A percentile compares a stretch with the other conserved stretches of the same genome.
phyloP scores from a whole-genome alignment of 1,140 invertebrate species.

The Meloidogyne floridensis region DNA sequence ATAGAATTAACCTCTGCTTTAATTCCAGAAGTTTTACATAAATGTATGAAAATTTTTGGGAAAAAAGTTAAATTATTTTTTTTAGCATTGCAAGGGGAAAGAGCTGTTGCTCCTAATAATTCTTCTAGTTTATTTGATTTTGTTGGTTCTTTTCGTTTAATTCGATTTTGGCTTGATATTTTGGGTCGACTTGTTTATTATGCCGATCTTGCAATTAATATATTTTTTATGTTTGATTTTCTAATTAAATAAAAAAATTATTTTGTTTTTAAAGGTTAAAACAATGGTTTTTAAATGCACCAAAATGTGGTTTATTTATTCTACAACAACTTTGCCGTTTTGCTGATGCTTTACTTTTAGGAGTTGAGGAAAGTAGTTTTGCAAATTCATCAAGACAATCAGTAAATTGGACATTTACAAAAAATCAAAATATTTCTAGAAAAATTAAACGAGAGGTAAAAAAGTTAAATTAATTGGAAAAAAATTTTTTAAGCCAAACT shows the following conservation, averaged over 20 bases:
- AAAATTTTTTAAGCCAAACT: background rate
- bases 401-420: background rate
- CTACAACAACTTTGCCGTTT: slow-evolving; percentile 48
- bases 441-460: background rate
- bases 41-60: slow-evolving; percentile 37
- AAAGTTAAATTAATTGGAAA: background rate
- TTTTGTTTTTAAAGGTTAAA: slow-evolving; percentile 35
- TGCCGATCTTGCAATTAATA: slow-evolving; percentile 43
- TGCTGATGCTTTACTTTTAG: slow-evolving; percentile 37
- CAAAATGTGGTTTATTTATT: slow-evolving; percentile 38
- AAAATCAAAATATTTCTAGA: background rate
- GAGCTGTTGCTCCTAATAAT: slow-evolving; percentile 30
- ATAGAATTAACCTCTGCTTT: slow-evolving; percentile 33
- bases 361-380: slow-evolving; percentile 36
- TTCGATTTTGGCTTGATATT: slow-evolving; percentile 43
- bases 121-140: slow-evolving; percentile 45
- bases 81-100: slow-evolving; percentile 51
- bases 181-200: slow-evolving; percentile 43
- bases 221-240: slow-evolving; percentile 49
- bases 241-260: background rate
- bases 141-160: slow-evolving; percentile 43
- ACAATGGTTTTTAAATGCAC: slow-evolving; percentile 35
- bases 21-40: slow-evolving; percentile 48
- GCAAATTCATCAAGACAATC: background rate
- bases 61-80: slow-evolving; percentile 19